These are phyloP conservation scores for Conopomorpha cramerella DNA, from an alignment of 1,140 invertebrate genomes.

Conservation along the genomic window DNA sequence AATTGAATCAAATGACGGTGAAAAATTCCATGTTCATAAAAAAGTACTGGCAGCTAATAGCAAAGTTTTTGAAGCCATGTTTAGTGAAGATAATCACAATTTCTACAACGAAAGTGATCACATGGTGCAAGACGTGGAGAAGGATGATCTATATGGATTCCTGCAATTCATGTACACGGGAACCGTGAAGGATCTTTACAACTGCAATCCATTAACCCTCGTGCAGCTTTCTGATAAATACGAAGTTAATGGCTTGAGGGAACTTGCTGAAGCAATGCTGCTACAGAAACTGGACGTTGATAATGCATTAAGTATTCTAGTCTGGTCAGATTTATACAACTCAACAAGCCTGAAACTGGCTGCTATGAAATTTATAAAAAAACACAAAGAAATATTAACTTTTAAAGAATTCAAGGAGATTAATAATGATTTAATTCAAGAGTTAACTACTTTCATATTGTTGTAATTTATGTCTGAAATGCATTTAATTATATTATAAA, in stretches of 20 bases:
- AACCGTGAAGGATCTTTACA: constrained; percentile 27
- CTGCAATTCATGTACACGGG: constrained; percentile 43
- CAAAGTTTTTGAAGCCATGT: constrained; percentile 49
- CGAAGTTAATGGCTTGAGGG: constrained; percentile 25
- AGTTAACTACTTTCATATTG: no score
- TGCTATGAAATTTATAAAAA: constrained; percentile 35
- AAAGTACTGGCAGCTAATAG: constrained; percentile 26
- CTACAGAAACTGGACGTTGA: constrained; percentile 18
- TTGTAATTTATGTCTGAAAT: no score
- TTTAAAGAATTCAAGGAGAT: constrained; percentile 29
- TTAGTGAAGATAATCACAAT: constrained; percentile 44
- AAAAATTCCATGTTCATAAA: constrained; percentile 36
- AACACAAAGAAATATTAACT: constrained; percentile 18
- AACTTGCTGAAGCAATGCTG: constrained; percentile 27
- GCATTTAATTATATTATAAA: no score
- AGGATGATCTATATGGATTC: constrained; percentile 25
- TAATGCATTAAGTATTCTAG: constrained; percentile 33
- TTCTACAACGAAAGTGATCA: no score
- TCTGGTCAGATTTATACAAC: constrained; percentile 35
- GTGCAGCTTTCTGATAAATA: constrained; percentile 37
- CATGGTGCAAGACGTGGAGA: no score
- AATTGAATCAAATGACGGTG: constrained; percentile 36
- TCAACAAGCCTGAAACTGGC: constrained; percentile 23
- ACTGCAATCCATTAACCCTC: constrained; percentile 26
- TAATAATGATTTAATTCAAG: constrained; percentile 28